Percentiles rank a stretch among this genome's conserved stretches.
Conservation (phyloP, 2,888 invertebrate species). For the Agrypnus murinus region DNA sequence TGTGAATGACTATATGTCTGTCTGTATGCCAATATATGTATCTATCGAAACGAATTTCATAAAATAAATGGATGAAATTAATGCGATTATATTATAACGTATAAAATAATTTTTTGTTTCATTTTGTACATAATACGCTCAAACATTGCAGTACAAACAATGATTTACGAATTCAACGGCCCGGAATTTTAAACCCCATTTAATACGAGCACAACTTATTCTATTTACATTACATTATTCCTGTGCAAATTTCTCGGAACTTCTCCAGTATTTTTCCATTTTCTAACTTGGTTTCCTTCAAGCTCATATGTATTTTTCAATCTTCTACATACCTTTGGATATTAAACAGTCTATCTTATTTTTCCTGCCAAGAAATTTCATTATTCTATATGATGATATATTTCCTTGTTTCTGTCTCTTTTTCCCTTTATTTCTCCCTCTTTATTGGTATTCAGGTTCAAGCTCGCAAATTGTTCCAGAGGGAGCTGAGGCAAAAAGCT, state of each 20-base stretch:
- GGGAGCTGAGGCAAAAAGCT: slow-evolving; percentile 49
- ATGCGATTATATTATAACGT: slow-evolving; percentile 14
- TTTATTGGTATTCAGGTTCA: slow-evolving; percentile 52
- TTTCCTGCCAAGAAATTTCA: slow-evolving; percentile 69
- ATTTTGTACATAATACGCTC: slow-evolving; percentile 30
- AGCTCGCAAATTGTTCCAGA: slow-evolving; percentile 49
- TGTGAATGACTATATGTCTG: too few relatives aligned
- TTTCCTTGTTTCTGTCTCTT: slow-evolving; percentile 61
- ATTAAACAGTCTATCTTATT: slow-evolving; percentile 70
- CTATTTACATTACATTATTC: slow-evolving; percentile 66
- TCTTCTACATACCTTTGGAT: slow-evolving; percentile 68
- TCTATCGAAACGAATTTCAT: background rate
- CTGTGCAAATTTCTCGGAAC: slow-evolving; percentile 61
- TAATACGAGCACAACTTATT: slow-evolving; percentile 61
- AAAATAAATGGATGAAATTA: slow-evolving; percentile 2
- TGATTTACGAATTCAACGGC: slow-evolving; percentile 60
- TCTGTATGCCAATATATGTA: too few relatives aligned
- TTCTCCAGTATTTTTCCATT: slow-evolving; percentile 64
- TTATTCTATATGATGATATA: slow-evolving; percentile 70
- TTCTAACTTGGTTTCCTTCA: slow-evolving; percentile 57
- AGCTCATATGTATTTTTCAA: slow-evolving; percentile 68
- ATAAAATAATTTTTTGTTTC: slow-evolving; percentile 31
- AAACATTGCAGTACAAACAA: slow-evolving; percentile 54
- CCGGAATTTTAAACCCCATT: slow-evolving; percentile 61
- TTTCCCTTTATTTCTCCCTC: slow-evolving; percentile 52